These are phyloP conservation scores for Cydia amplana DNA, from an alignment of 1,140 invertebrate species.

Conservation along the genomic window DNA sequence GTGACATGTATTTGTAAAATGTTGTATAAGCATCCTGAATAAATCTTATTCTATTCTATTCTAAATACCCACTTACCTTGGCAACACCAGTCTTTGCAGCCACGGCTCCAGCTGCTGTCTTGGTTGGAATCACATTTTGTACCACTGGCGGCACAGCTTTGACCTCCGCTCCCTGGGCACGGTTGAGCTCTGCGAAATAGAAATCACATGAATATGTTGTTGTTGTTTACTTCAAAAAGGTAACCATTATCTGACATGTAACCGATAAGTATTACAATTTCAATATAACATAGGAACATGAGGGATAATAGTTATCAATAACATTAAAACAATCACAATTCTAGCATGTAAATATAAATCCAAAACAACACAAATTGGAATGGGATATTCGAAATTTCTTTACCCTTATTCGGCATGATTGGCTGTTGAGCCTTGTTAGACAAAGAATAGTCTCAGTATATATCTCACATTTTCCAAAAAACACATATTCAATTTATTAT, in stretches of 20 bases:
- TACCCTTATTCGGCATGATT: conserved; percentile 19
- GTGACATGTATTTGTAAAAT: too few species aligned
- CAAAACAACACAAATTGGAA: background rate
- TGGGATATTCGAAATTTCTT: background rate
- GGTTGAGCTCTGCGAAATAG: background rate
- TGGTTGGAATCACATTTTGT: conserved; percentile 9
- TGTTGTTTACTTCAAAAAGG: too few species aligned
- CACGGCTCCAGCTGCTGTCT: background rate
- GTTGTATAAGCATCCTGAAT: too few species aligned
- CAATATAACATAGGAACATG: background rate
- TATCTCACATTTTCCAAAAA: background rate
- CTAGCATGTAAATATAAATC: background rate
- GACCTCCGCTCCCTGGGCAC: conserved; percentile 5
- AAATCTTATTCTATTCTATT: too few species aligned
- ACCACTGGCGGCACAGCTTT: conserved; percentile 24
- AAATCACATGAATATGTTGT: background rate
- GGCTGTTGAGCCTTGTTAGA: background rate
- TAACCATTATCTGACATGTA: too few species aligned
- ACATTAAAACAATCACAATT: background rate
- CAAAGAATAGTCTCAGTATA: background rate
- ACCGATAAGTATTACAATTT: too few species aligned
- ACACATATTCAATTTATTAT: background rate
- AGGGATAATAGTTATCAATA: background rate
- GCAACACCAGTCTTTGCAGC: background rate
- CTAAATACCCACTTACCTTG: conserved; percentile 20